Base-by-base conservation (phyloP, 2,797 vertebrate species). In the Protosalanx chinensis region DNA sequence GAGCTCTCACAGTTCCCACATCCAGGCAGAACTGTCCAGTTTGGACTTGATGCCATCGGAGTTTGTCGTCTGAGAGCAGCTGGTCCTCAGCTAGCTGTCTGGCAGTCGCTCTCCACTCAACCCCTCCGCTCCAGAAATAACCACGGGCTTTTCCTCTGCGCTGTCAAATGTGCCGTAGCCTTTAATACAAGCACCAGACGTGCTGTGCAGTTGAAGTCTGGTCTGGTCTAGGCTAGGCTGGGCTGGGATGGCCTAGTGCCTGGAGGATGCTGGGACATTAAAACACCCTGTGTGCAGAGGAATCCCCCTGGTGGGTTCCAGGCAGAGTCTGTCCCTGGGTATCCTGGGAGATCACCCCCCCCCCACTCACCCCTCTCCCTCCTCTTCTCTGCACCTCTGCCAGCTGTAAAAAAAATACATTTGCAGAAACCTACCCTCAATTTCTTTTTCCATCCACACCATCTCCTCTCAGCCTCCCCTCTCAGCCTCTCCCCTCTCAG, bases 211-310 rank as follows among this genome's bases (percentile, higher is more conserved):
- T 67, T 72, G 76, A 81, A 76, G 33, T 8, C 41, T 46, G 41
- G 41, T 13, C 41, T 46, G 41, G 41, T 8, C 41, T 46, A 74
- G 66, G 51, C 13, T n/a, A 1, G 51, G 51, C 51, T 56, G 27
- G 70, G 29, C 51, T 59, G 59, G 63, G 81, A 71, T 77, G 76
- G 76, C 12, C 15, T 13, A 41, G 62, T n/a, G 72, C 58, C 79
- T 82, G 78, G 75, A 77, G 82, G 75, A 71, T 80, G 84, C 80
- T 73, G 81, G 77, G 77, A 74, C 82, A 67, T 82, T 86, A 84
- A 85, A 86, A 81, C 81, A 77, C 81, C 76, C 84, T 81, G 77
- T 83, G 78, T 23, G 71, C 29, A 69, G 76, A 81, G 81, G 78
- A 86, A 84, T 78, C 81, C 84, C 83, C 84, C 79, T 79, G 81